Base-by-base conservation (phyloP, 2,113 vertebrate genomes). In the Festucalex cinctus region DNA sequence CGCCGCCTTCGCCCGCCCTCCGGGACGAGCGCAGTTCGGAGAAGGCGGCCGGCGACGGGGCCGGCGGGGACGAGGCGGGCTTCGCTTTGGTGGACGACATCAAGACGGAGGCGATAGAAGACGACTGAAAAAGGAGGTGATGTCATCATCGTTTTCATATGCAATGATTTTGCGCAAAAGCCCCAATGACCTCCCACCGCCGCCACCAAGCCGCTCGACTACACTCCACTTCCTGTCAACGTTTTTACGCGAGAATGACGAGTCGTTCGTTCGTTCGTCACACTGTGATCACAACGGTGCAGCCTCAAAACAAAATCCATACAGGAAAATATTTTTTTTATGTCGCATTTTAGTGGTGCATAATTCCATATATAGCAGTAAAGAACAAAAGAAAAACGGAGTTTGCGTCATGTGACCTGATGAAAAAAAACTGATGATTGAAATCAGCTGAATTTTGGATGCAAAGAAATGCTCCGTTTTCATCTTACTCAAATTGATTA, bases 21-120 rank as follows among this genome's bases (percentile, higher is more conserved):
- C 92, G 98, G 94, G 97, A 99, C 43, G 96, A 98, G 84, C 20
- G 17, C 16, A 57, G 91, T 14, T 92, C 96, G 91, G 96, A 96
- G 89, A 98, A 98, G 94, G 93, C 88, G 9, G 92, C 93, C 0
- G 94, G 93, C 85, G 90, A 90, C 83, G 95, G 95, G 91, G 88
- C 1, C 32, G 81, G 66, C 0, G 78, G 53, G 17, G 81, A 68
- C 0, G 78, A 48, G 17, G 74, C 66, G 1, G 75, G 66, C 22
- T 63, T 77, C 84, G 54, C 75, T 9, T 17, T 66, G 46, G 85
- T 71, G 13, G 80, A 59, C 16, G 93, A 95, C 85, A 96, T 99
- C 93, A 99, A 99, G 94, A 95, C 94, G 85, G 97, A 99, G 90
- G 94, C 92, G 88, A 92, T 95, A 76, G 96, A 98, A 41, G 95